Evolutionary conservation across 2,888 invertebrate genomes (phyloP).

Genomic region (Smittia sp.): DNA sequence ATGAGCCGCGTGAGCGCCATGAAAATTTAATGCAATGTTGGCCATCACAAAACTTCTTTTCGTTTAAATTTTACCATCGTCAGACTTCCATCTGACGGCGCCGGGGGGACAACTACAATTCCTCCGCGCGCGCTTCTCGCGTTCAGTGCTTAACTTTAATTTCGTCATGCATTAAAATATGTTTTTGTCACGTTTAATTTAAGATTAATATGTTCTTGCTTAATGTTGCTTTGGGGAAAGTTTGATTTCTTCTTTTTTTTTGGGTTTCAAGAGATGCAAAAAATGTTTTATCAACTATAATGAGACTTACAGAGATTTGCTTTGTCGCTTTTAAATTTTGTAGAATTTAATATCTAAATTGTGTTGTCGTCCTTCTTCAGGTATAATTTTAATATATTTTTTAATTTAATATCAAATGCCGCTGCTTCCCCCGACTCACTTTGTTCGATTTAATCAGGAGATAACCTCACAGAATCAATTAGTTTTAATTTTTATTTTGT

Average conservation of each 20-base stretch:
- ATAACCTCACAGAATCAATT: background rate
- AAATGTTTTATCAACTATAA: background rate
- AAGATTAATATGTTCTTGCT: slow-evolving; percentile 25
- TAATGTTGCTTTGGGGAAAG: background rate
- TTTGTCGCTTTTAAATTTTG: background rate
- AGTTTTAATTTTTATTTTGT: background rate
- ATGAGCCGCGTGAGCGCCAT: slow-evolving; percentile 2
- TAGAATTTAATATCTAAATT: slow-evolving; percentile 17
- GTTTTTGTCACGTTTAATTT: slow-evolving; percentile 34
- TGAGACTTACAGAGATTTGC: background rate
- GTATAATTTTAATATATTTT: slow-evolving; percentile 13
- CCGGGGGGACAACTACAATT: background rate
- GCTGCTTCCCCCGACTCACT: background rate
- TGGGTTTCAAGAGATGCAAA: background rate
- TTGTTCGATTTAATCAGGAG: background rate
- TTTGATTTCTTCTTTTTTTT: slow-evolving; percentile 13
- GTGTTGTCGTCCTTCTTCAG: background rate
- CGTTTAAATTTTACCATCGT: background rate
- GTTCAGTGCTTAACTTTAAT: slow-evolving; percentile 31
- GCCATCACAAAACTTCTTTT: slow-evolving; percentile 19
- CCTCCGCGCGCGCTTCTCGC: background rate
- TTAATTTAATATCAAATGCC: slow-evolving; percentile 1
- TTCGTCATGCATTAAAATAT: slow-evolving; percentile 38
- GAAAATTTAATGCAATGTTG: slow-evolving; percentile 22
- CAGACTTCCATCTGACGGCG: background rate